Evolutionary conservation across 2,113 vertebrate species (phyloP).

Genomic region (Thamnaconus septentrionalis): DNA sequence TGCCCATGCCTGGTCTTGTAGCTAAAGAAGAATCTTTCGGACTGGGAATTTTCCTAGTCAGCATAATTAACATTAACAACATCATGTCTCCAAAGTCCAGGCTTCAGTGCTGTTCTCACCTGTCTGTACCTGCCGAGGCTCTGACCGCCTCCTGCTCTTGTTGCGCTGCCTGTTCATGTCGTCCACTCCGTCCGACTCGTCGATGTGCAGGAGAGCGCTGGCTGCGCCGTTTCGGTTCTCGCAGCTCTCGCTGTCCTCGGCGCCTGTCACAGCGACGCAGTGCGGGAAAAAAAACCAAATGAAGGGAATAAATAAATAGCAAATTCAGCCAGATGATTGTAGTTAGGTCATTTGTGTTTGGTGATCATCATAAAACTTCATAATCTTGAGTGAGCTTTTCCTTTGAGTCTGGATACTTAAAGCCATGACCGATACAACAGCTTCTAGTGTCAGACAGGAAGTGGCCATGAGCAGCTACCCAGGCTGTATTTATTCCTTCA

Average conservation of each 20-base stretch:
- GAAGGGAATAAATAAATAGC: background rate
- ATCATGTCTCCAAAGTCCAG: background rate
- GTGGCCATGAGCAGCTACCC: conserved; percentile 84
- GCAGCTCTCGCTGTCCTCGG: conserved; percentile 87
- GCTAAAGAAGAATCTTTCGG: no score
- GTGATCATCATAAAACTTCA: no score
- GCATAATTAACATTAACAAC: no score
- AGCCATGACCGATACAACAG: conserved; percentile 33
- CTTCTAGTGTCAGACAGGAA: conserved; percentile 71
- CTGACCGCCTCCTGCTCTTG: conserved; percentile 90
- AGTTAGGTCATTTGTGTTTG: no score
- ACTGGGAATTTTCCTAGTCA: no score
- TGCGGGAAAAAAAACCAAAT: background rate
- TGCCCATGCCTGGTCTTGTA: no score
- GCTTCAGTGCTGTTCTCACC: conserved; percentile 70
- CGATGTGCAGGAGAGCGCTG: conserved; percentile 94
- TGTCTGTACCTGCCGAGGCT: conserved; percentile 97
- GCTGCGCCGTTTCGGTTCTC: conserved; percentile 95
- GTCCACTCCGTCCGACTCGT: conserved; percentile 88
- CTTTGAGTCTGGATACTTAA: conserved; percentile 25
- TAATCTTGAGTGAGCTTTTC: no score
- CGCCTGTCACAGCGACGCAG: conserved; percentile 68
- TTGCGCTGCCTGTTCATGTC: conserved; percentile 88
- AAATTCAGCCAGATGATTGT: no score
- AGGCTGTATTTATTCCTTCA: conserved; percentile 91